Base-by-base conservation (phyloP, 2,888 invertebrate genomes). In the Mylabris sibirica region DNA sequence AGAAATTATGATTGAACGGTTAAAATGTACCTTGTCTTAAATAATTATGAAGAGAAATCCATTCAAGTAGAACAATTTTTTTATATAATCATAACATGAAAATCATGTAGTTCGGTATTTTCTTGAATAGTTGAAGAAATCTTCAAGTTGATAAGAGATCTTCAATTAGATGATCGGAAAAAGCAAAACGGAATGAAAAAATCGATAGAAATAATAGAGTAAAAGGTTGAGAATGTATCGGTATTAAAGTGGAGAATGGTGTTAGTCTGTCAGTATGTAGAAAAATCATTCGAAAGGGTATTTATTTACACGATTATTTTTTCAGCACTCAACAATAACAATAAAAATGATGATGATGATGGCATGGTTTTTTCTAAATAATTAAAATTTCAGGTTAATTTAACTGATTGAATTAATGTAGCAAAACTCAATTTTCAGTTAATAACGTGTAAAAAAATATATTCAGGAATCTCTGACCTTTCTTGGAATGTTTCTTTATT, bases 211-310 rank as follows among this genome's bases (percentile, higher is more conserved):
- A 68, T 61, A 68, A 64, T 64, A 64, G 62, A 65, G 63, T 41
- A 41, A 44, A 68, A 64, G 68, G 64, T 68, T 17, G 59, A 22
- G 63, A 49, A 30, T 65, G 57, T 57, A 57, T 14, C 14, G 12
- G 22, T 22, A 22, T 22, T 24, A 57, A 57, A 57, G 24, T 68
- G 65, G 68, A 65, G 63, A 68, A 68, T 59, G 68, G 68, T 65
- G 68, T 62, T 68, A 65, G 68, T 41, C 41, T 41, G 68, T 73
- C 68, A 73, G 71, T 73, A 65, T 68, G 68, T 60, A 68, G 59
- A 68, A 68, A 68, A 68, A 68, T 65, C 14, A 24, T 63, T 68
- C 59, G 68, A 68, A 68, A 65, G 65, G 68, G 65, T 65, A 68
- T 41, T 65, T 65, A 65, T n/a, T n/a, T n/a, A n/a, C n/a, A n/a